A percentile compares a stretch with the other conserved stretches of the same genome.
phyloP scores from a whole-genome alignment of 2,113 vertebrate genomes.

The Corvus cornix region DNA sequence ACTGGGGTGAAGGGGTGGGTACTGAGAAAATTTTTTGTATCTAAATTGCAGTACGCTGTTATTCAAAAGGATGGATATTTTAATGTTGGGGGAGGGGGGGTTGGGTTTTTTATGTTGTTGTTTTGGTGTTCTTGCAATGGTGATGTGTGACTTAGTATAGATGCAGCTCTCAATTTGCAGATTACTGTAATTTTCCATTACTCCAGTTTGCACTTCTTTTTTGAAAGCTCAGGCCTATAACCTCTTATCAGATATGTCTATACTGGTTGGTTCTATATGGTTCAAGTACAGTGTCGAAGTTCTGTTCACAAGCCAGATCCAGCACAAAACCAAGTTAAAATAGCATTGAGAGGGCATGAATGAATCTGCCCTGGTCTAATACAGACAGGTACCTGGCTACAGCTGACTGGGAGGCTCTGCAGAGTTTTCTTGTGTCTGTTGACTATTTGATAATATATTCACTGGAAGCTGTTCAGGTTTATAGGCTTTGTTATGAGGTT shows the following conservation, averaged over 20 bases:
- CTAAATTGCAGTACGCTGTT: background rate
- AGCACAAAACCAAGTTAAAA: background rate
- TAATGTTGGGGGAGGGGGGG: background rate
- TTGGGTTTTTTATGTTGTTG: background rate
- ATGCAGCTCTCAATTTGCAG: background rate
- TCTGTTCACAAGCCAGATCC: background rate
- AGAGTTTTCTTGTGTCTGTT: background rate
- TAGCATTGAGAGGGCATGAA: accelerated
- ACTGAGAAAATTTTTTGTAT: background rate
- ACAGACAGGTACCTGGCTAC: background rate
- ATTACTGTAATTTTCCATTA: background rate
- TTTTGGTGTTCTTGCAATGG: background rate
- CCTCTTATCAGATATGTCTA: background rate
- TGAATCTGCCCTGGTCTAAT: background rate
- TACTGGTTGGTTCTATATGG: background rate
- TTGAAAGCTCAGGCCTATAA: background rate
- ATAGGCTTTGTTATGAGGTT: background rate
- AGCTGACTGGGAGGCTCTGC: background rate
- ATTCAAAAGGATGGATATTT: background rate
- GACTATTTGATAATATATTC: background rate
- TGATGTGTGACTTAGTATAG: background rate
- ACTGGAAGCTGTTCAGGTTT: background rate
- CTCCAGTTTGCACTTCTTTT: background rate
- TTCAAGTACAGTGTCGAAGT: background rate
- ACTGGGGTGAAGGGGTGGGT: background rate